These are phyloP conservation scores for Casuarius casuarius DNA, from an alignment of 2,113 vertebrate species.

Conservation along the genomic window DNA sequence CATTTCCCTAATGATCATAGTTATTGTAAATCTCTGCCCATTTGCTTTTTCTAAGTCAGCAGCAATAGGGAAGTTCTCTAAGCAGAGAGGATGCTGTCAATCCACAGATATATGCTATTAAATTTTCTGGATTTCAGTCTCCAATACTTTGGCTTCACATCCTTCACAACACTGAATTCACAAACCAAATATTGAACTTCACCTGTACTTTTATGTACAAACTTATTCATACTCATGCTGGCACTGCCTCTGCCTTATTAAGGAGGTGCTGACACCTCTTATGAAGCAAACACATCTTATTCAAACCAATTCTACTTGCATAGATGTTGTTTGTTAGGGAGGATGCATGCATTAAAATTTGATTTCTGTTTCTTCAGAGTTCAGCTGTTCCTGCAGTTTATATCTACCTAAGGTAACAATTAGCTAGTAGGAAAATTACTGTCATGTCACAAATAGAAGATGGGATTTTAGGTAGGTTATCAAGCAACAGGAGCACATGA, in stretches of 20 bases:
- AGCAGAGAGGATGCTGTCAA: not conserved
- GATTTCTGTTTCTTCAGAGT: slow-evolving; percentile 10
- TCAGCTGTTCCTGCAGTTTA: slow-evolving; percentile 29
- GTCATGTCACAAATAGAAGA: not conserved
- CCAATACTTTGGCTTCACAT: not conserved
- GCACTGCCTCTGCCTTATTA: slow-evolving; percentile 42
- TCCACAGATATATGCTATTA: not conserved
- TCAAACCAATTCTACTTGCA: not conserved
- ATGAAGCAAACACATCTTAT: not conserved
- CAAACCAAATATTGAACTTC: not conserved
- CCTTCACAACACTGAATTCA: not conserved
- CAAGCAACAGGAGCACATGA: not conserved
- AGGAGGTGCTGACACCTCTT: slow-evolving; percentile 43
- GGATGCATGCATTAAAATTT: not conserved
- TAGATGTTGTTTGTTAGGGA: slow-evolving; percentile 2
- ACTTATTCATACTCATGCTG: slow-evolving; percentile 6
- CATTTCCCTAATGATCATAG: not conserved
- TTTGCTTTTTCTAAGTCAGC: not conserved
- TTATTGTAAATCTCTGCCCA: not conserved
- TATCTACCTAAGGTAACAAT: not conserved
- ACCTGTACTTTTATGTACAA: not conserved
- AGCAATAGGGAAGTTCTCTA: not conserved
- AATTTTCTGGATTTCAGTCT: not conserved
- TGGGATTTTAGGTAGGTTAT: not conserved
- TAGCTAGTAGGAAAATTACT: slow-evolving; percentile 20